Evolutionary conservation across 2,888 invertebrate genomes (phyloP).

Genomic region (Neocrepidodera transversa): DNA sequence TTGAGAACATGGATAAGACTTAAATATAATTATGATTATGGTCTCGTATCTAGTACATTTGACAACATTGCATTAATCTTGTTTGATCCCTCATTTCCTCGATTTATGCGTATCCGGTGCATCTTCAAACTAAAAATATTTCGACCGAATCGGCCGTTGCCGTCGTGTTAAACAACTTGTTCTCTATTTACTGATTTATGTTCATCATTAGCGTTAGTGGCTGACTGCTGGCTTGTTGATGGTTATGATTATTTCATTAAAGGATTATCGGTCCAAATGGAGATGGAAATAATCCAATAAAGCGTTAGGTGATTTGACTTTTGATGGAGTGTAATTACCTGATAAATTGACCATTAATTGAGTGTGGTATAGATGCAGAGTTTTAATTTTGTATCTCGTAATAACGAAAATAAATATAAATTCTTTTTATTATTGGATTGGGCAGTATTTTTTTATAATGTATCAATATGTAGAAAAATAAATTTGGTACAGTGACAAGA

Average conservation of each 20-base stretch:
- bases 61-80: neutral
- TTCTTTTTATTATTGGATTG: too few species aligned
- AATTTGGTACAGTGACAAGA: too few species aligned
- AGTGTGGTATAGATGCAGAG: too few species aligned
- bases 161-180: slow-evolving; percentile 1
- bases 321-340: neutral
- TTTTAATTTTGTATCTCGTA: too few species aligned
- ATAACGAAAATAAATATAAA: too few species aligned
- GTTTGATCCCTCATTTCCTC: neutral
- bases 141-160: neutral
- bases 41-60: too few species aligned
- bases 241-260: slow-evolving; percentile 6
- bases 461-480: too few species aligned
- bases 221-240: neutral
- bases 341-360: neutral
- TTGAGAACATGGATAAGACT: too few species aligned
- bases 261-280: neutral
- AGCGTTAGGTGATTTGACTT: neutral
- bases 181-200: slow-evolving; percentile 9
- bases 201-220: neutral
- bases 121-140: neutral
- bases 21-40: too few species aligned
- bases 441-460: too few species aligned
- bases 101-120: neutral
- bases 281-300: neutral